Evolutionary conservation across 2,888 invertebrate genomes (phyloP).

Genomic region (Doris montereyensis): DNA sequence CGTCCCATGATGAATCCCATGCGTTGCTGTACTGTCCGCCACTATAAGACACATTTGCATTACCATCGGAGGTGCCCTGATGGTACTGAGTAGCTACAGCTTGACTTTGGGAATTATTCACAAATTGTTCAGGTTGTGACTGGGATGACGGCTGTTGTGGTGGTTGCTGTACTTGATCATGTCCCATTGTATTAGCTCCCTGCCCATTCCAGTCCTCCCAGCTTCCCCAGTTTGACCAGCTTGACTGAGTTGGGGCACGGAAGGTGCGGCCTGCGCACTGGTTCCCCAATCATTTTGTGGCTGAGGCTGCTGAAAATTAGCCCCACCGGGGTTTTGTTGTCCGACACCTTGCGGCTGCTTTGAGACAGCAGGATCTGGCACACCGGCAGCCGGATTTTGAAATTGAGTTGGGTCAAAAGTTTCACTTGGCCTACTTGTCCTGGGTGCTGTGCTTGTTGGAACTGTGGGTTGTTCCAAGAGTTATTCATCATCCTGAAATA

Average conservation of each 20-base stretch:
- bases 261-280: not conserved
- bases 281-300: not conserved
- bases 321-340: not conserved
- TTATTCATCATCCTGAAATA: constrained; percentile 37
- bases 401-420: constrained; percentile 62
- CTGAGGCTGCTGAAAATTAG: not conserved
- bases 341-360: not conserved
- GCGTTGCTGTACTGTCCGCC: constrained; percentile 12
- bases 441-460: constrained; percentile 42
- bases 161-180: constrained; percentile 12
- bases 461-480: constrained; percentile 31
- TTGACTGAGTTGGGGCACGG: not conserved
- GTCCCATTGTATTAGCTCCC: not conserved
- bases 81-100: not conserved
- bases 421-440: constrained; percentile 48
- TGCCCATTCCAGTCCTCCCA: constrained; percentile 31
- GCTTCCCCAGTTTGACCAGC: constrained; percentile 43
- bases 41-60: constrained; percentile 8
- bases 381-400: constrained; percentile 40
- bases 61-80: not conserved
- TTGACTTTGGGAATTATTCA: not conserved
- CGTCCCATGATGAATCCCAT: constrained; percentile 24
- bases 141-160: not conserved
- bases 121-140: not conserved
- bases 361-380: too few species aligned